Conservation (phyloP, 2,797 vertebrate species). For the Argentina silus region DNA sequence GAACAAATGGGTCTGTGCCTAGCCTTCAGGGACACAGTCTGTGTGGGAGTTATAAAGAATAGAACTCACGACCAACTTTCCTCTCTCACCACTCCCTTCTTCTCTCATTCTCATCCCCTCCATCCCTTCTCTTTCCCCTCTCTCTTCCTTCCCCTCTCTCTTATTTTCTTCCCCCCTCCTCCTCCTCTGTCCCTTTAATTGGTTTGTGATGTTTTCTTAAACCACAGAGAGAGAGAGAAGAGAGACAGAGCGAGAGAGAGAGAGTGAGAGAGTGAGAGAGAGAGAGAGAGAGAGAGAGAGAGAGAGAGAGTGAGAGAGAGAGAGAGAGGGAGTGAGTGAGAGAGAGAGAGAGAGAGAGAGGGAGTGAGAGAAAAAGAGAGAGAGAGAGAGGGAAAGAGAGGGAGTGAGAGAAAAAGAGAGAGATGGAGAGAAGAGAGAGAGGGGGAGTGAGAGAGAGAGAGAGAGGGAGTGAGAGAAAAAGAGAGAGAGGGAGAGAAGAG, state of each 20-base stretch:
- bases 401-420: neutral
- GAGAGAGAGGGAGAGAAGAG: no score
- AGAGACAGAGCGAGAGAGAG: neutral
- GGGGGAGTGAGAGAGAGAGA: conserved; percentile 20
- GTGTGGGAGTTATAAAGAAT: neutral
- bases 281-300: neutral
- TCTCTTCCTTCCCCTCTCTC: conserved; percentile 13
- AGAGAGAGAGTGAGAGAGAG: neutral
- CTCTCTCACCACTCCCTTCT: conserved; percentile 8
- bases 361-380: neutral
- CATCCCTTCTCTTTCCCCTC: conserved; percentile 11
- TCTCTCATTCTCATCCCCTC: conserved; percentile 22
- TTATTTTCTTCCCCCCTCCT: conserved; percentile 14
- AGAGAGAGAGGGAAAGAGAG: conserved; percentile 37
- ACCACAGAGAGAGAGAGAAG: conserved; percentile 29
- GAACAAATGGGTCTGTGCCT: neutral
- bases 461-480: conserved; percentile 12
- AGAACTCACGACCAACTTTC: neutral
- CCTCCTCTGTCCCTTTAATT: conserved; percentile 37
- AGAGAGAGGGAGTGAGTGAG: conserved; percentile 13
- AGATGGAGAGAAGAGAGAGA: conserved; percentile 3
- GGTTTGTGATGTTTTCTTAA: conserved; percentile 51
- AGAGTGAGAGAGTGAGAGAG: neutral
- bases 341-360: no score
- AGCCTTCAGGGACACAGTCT: neutral